phyloP scores from a whole-genome alignment of 2,888 invertebrate genomes.

The Amphipyra tragopoginis region DNA sequence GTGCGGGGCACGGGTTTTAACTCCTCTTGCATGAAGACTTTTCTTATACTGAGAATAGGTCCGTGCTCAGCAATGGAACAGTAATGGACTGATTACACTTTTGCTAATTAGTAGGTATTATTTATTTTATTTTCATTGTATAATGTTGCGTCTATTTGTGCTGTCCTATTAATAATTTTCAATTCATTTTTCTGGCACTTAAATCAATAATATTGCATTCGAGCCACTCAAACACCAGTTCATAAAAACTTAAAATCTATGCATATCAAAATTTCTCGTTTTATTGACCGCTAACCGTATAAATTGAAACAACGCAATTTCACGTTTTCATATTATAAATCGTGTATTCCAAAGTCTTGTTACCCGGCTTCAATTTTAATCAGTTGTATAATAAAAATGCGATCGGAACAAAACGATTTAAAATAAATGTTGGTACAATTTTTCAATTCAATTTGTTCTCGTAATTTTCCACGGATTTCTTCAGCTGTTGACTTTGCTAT shows the following conservation, averaged over 20 bases:
- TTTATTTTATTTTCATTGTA: too few species aligned
- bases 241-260: background rate
- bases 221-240: too few species aligned
- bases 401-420: constrained; percentile 25
- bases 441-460: constrained; percentile 23
- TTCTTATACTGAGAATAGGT: too few species aligned
- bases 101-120: too few species aligned
- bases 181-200: too few species aligned
- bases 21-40: too few species aligned
- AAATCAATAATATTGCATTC: too few species aligned
- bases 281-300: background rate
- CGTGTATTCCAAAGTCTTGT: background rate
- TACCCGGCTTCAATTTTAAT: constrained; percentile 7
- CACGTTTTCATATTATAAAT: constrained; percentile 6
- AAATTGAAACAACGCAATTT: background rate
- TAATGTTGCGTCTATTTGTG: too few species aligned
- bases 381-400: constrained; percentile 6
- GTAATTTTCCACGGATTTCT: constrained; percentile 7
- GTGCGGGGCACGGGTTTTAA: too few species aligned
- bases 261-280: background rate
- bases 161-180: too few species aligned
- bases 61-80: too few species aligned
- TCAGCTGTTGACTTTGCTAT: constrained; percentile 17
- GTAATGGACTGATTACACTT: too few species aligned
- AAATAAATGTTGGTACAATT: constrained; percentile 34